phyloP scores from a whole-genome alignment of 1,140 invertebrate species.

The Aethina tumida region DNA sequence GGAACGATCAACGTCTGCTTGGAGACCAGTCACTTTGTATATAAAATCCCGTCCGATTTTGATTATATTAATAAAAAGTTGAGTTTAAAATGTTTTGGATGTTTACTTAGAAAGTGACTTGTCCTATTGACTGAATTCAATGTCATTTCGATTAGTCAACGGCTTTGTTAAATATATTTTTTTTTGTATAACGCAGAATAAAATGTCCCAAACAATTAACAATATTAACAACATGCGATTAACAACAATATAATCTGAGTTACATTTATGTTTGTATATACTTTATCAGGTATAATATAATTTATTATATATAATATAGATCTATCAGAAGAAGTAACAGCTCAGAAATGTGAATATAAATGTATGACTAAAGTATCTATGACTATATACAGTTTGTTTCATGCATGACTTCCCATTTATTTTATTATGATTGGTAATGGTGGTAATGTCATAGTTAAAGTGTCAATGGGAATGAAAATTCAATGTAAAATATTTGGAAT shows the following conservation, averaged over 20 bases:
- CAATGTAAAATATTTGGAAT: no score
- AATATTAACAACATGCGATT: constrained; percentile 38
- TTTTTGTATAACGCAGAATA: constrained; percentile 7
- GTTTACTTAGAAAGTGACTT: neutral
- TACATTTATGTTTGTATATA: constrained; percentile 29
- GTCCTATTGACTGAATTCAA: constrained; percentile 2
- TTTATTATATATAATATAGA: constrained; percentile 21
- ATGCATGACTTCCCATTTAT: constrained; percentile 10
- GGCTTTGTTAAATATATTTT: neutral
- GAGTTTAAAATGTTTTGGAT: neutral
- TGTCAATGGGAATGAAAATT: no score
- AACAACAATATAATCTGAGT: constrained; percentile 35
- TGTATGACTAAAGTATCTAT: constrained; percentile 24
- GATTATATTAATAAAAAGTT: neutral
- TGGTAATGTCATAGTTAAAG: constrained; percentile 2
- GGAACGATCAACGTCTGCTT: no score
- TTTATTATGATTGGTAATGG: constrained; percentile 19
- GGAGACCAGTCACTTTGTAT: no score
- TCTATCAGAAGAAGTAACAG: constrained; percentile 31
- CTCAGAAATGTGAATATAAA: constrained; percentile 17
- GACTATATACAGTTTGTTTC: constrained; percentile 24
- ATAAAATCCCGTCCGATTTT: no score
- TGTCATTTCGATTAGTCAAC: constrained; percentile 5
- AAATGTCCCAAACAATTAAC: constrained; percentile 33
- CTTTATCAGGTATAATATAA: constrained; percentile 25